Evolutionary conservation across 2,113 vertebrate genomes (phyloP), one percentile per base, ranked within the genome.

Genomic region (Romanogobio albipinnatus): DNA sequence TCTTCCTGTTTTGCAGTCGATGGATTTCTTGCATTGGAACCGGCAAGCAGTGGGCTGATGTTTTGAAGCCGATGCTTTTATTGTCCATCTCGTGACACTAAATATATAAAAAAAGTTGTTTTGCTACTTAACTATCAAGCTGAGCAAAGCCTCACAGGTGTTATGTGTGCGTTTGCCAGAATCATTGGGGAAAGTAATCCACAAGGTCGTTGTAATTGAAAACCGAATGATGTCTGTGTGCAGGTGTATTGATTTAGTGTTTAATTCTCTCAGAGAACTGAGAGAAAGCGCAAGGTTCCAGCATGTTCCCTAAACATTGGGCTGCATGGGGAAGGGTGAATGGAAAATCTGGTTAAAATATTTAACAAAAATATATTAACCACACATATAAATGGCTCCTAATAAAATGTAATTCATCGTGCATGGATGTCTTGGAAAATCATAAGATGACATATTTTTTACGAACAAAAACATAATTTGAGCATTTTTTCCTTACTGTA

Each of bases 1-100:
- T 56, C 81, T 77, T 70, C 77, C 74, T 76, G 43, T 85, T 85
- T 59, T 79, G 59, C 62, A 76, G 59, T 59, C 45, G 76, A 86
- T 88, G 70, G 76, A 43, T 76, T 70, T 62, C 36, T 87, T 82
- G 26, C 79, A 45, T 49, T 53, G 36, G 36, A 49, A 51, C 78
- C 17, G 33, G 61, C 15, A 26, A 81, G 19, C 53, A 79, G 51
- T 84, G 75, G 75, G n/a, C 53, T 11, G 75, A 39, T 24, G 51
- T 70, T 79, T 79, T 77, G 61, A 76, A 85, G 76, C 29, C 13
- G 1, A 64, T 49, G 49, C 74, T 81, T 81, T 81, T 66, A 47
- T 64, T 81, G 59, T 49, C 39, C 24, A 17, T 66, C 58, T 81
- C 22, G 2, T 79, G 78, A 49, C 39, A 33, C 43, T 17, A 62